These are phyloP conservation scores for Rhizoglyphus robini DNA, from an alignment of 1,140 invertebrate genomes.

Conservation along the genomic window DNA sequence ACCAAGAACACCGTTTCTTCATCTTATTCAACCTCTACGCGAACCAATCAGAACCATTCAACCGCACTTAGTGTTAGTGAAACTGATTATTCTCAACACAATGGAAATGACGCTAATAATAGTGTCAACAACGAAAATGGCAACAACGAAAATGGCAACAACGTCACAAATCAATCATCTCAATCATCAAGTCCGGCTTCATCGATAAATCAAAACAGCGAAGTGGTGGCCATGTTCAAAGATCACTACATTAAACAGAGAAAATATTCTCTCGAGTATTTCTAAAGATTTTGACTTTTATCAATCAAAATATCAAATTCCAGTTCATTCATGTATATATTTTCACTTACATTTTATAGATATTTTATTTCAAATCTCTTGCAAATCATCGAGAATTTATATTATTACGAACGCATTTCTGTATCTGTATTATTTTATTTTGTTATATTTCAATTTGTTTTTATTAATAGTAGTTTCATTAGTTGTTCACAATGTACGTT, in stretches of 20 bases:
- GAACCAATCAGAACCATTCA: neutral
- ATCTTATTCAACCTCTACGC: neutral
- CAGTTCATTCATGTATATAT: too few species aligned
- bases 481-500: too few species aligned
- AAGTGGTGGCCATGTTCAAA: neutral
- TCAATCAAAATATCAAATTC: too few species aligned
- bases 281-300: neutral
- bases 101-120: neutral
- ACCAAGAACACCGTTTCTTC: slow-evolving; percentile 2
- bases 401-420: too few species aligned
- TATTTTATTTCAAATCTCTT: too few species aligned
- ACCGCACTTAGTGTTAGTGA: neutral
- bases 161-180: neutral
- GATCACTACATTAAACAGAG: neutral
- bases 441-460: too few species aligned
- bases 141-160: neutral
- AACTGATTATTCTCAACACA: too few species aligned
- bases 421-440: too few species aligned
- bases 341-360: too few species aligned
- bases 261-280: slow-evolving; percentile 1
- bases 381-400: too few species aligned
- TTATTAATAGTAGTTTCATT: too few species aligned
- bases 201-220: neutral
- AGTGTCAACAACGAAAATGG: neutral
- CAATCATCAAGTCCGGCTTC: neutral